Evolutionary conservation across 2,113 vertebrate genomes (phyloP).

Genomic region (Peromyscus maniculatus): DNA sequence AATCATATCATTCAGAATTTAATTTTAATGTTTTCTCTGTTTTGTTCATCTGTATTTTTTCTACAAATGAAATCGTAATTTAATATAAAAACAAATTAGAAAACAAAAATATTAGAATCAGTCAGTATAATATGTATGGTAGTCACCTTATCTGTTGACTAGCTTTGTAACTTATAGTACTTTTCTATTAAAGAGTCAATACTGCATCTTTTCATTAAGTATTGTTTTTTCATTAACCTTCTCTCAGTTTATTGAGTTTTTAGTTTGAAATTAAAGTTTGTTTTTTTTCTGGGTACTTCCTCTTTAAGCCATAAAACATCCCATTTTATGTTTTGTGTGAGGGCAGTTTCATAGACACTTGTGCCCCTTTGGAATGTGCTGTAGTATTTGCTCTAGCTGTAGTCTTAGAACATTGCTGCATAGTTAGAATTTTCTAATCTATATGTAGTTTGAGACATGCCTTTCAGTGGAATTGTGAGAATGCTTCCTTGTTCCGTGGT

Average conservation of each 20-base stretch:
- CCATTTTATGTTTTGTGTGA: neutral
- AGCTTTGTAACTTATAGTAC: neutral
- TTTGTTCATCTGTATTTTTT: neutral
- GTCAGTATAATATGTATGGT: neutral
- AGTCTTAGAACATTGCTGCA: neutral
- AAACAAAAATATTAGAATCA: slow-evolving; percentile 28
- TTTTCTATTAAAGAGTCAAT: neutral
- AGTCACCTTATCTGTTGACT: slow-evolving; percentile 16
- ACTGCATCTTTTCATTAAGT: neutral
- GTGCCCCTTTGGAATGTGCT: neutral
- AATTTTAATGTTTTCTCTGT: slow-evolving; percentile 8
- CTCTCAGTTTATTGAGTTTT: slow-evolving; percentile 45
- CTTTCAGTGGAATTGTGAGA: slow-evolving; percentile 38
- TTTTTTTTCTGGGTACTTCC: neutral
- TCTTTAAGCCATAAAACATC: slow-evolving; percentile 62
- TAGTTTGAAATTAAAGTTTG: slow-evolving; percentile 48
- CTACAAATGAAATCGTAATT: slow-evolving; percentile 6
- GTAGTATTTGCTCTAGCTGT: neutral
- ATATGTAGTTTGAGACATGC: neutral
- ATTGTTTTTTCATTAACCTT: slow-evolving; percentile 38
- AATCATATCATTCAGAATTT: neutral
- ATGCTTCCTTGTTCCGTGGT: neutral
- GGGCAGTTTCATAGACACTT: neutral
- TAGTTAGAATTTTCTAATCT: slow-evolving; percentile 32
- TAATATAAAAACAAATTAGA: slow-evolving; percentile 28